Base-by-base conservation (phyloP, 2,888 invertebrate species). In the Nymphalis polychloros region DNA sequence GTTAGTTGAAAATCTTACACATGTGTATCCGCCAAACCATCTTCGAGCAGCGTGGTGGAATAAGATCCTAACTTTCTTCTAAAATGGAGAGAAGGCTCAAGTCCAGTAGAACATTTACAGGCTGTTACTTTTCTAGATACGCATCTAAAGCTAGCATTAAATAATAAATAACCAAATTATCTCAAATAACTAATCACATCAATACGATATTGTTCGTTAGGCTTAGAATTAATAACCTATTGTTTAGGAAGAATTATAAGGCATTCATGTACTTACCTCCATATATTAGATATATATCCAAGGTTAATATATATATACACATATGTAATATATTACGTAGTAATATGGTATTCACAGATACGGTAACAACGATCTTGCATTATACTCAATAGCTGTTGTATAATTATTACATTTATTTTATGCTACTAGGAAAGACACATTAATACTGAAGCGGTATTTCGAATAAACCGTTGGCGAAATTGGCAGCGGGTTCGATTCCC, bases 201-300 rank as follows among this genome's bases (percentile, higher is more conserved):
- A 27, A 17, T 31, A 17, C n/a, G 53, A 16, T 55, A 55, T 17
- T 55, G 53, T 31, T 55, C 31, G 31, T 20, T 57, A n/a, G 41
- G 41, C 19, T n/a, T 41, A 10, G n/a, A 57, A 41, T 57, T 57
- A 57, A 57, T 57, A 41, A 41, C 13, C 19, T 41, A 57, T 57
- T 57, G 57, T 57, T n/a, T 57, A 41, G 10, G 41, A 8, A 41
- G 41, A 41, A 13, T 13, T 41, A 8, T 57, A 19, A 57, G 19
- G 57, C 19, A 31, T 7, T 55, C 31, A 8, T 16, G 1, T n/a
- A 55, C n/a, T n/a, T 8, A 7, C 27, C 1, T 19, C 7, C 19
- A 53, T 27, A n/a, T 8, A 49, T n/a, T 31, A 50, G 7, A 20
- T 19, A 50, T 20, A 19, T 13, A 52, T 52, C 7, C 23, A 52